Evolutionary conservation across 1,140 invertebrate genomes (phyloP).

Genomic region (Hermatobates lingyangjiaoensis): DNA sequence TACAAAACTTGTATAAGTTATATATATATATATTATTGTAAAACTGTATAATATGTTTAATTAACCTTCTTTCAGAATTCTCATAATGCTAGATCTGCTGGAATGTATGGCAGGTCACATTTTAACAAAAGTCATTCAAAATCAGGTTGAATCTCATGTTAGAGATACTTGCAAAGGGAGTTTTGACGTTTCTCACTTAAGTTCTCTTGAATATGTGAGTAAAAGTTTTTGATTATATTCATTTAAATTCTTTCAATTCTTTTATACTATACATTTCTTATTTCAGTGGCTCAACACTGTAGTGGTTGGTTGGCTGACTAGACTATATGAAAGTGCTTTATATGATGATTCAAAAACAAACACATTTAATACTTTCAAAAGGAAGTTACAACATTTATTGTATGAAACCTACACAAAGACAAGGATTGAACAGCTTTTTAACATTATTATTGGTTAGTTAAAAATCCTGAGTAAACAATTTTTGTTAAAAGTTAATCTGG

Average conservation of each 20-base stretch:
- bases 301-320: slow-evolving; percentile 61
- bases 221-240: slow-evolving; percentile 10
- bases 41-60: slow-evolving; percentile 18
- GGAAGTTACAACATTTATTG: slow-evolving; percentile 65
- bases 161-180: slow-evolving; percentile 58
- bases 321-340: slow-evolving; percentile 36
- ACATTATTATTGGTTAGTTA: slow-evolving; percentile 68
- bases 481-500: slow-evolving; percentile 38
- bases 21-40: slow-evolving; percentile 6
- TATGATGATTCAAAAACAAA: slow-evolving; percentile 4
- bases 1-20: not conserved
- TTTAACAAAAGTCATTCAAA: slow-evolving; percentile 58
- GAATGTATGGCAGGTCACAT: slow-evolving; percentile 62
- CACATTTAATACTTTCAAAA: slow-evolving; percentile 35
- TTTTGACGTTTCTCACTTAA: slow-evolving; percentile 60
- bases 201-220: slow-evolving; percentile 44
- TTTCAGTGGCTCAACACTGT: slow-evolving; percentile 59
- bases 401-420: slow-evolving; percentile 75
- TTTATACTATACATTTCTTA: not conserved
- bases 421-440: slow-evolving; percentile 81
- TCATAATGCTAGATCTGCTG: slow-evolving; percentile 53
- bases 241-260: slow-evolving; percentile 1
- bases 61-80: slow-evolving; percentile 24
- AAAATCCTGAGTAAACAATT: slow-evolving; percentile 1
- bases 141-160: slow-evolving; percentile 60